Evolutionary conservation across 1,140 invertebrate species (phyloP), one percentile per base, ranked within the genome.

Genomic region (Brachionus koreanus): DNA sequence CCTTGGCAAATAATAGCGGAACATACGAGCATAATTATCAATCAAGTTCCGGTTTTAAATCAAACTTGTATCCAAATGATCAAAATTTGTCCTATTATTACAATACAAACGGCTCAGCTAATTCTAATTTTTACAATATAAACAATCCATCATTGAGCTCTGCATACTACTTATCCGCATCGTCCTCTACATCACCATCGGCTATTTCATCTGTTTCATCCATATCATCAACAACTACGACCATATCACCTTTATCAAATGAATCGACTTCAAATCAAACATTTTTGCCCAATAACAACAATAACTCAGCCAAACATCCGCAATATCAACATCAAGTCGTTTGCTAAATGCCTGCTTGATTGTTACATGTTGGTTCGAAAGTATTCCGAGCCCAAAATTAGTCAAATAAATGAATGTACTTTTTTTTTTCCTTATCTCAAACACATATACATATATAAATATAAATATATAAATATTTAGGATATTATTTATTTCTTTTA

Each of bases 261-360:
- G 76, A 79, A 65, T 57, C 76, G 6, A 43, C 19, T 65, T 79
- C 76, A 35, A 79, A 65, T 79, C 76, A 65, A 61, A 79, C 46
- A 12, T 74, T 74, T 74, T n/a, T 74, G 35, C 5, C 65, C 29
- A 39, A 19, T 35, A n/a, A 16, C 33, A 69, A 57, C 49, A 57
- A 57, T 29, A 29, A 69, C 65, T 39, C 29, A 9, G 9, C 42
- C 6, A 74, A 74, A 46, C 39, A 46, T 46, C 9, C 42, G 19
- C 69, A 74, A 46, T 46, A 74, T 39, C 69, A 74, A 19, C 69
- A 74, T 46, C 69, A 74, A 46, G 69, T 74, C 43, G 69, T 74
- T 29, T 74, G 69, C 5, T 74, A 46, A 46, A 46, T 1, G 29
- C 12, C 25, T n/a, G 29, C 12, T 25, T n/a, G 13, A 35, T 43